Base-by-base conservation (phyloP, 1,140 invertebrate genomes). In the Drosophila repleta region DNA sequence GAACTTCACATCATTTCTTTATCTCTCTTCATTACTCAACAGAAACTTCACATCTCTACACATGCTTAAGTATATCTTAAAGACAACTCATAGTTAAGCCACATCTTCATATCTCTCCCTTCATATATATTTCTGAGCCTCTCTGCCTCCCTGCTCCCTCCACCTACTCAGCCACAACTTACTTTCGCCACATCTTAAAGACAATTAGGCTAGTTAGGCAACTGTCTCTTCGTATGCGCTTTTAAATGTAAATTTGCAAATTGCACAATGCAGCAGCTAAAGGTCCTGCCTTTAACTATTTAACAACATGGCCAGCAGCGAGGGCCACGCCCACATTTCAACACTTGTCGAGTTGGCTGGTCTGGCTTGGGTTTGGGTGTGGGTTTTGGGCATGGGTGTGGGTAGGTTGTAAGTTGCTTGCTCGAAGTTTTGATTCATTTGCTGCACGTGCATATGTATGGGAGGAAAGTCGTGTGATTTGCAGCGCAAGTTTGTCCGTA, bases 401-500 rank as follows among this genome's bases (percentile, higher is more conserved):
- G n/a, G n/a, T n/a, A n/a, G n/a, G 13, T 37, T 21, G 26, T 3
- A 66, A 66, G 37, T 53, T 55, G 64, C 49, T 17, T 49, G 64
- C 41, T 55, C 46, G 39, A 68, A 68, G 70, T 73, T 73, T 73
- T 73, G 64, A 72, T 61, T 72, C 69, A 72, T 72, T 66, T 72
- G 69, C 69, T 53, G 64, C 69, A 72, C 63, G 69, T 72, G 53
- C 69, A 55, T 24, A 39, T 55, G 24, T 37, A 57, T 56, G 21
- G 68, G 53, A 63, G 68, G 53, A 58, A 64, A 68, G 52, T 69
- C 70, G 46, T 76, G 64, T 74, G 74, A 76, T 76, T 76, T 76
- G 68, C 62, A 48, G 58, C 26, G 48, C 63, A 72, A 67, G 49
- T 72, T 72, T 60, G 69, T 67, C 69, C 41, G 49, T 24, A 67